phyloP scores from a whole-genome alignment of 1,140 invertebrate species.

The Trichogramma pretiosum region DNA sequence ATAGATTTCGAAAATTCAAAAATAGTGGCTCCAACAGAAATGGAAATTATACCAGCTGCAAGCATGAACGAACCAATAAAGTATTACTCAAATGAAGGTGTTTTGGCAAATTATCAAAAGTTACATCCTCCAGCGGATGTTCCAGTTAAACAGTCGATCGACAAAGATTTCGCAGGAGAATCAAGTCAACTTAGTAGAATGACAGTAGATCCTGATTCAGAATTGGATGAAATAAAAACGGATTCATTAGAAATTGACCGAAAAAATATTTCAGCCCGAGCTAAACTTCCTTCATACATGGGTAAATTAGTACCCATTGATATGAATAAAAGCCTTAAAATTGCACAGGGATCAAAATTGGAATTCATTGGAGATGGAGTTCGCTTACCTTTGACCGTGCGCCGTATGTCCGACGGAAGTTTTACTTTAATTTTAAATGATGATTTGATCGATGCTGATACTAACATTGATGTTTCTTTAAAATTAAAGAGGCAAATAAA shows the following conservation, averaged over 20 bases:
- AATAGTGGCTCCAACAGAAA: background rate
- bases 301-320: conserved; percentile 19
- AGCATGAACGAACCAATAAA: conserved; percentile 20
- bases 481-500: too few species aligned
- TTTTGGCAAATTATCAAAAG: too few species aligned
- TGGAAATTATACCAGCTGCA: background rate
- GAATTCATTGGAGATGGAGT: conserved; percentile 35
- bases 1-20: background rate
- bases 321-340: background rate
- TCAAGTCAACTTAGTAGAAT: background rate
- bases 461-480: too few species aligned
- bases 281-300: conserved; percentile 20
- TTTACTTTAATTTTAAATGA: conserved; percentile 30
- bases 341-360: conserved; percentile 22
- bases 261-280: too few species aligned
- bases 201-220: too few species aligned
- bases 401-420: conserved; percentile 29
- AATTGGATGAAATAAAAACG: too few species aligned
- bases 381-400: conserved; percentile 32
- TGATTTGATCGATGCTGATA: too few species aligned
- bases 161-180: background rate
- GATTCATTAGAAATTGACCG: too few species aligned
- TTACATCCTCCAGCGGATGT: too few species aligned
- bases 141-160: too few species aligned
- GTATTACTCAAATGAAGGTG: conserved; percentile 26